Conservation (phyloP, 2,113 vertebrate genomes). For the Muntiacus muntjak region DNA sequence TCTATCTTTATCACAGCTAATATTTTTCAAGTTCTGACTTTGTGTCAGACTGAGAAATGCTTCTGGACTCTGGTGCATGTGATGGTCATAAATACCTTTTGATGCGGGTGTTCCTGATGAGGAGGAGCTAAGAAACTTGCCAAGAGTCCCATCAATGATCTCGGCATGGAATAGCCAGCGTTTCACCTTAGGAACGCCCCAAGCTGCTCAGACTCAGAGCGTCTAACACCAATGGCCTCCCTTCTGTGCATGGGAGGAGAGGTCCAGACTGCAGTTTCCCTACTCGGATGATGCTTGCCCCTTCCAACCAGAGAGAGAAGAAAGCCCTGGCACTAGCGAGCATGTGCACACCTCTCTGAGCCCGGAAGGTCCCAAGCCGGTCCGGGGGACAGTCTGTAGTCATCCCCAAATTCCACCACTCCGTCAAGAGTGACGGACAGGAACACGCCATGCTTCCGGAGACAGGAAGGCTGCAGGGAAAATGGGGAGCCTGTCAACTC, state of each 20-base stretch:
- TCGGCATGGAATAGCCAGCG: neutral
- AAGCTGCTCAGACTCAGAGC: neutral
- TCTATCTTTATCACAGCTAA: neutral
- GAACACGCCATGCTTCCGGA: accelerated
- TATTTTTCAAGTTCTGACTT: neutral
- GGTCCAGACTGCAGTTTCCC: too few relatives aligned
- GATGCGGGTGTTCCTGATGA: neutral
- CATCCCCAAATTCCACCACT: neutral
- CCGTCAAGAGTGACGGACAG: accelerated
- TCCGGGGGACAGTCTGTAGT: accelerated
- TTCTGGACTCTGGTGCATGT: neutral
- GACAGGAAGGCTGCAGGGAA: accelerated
- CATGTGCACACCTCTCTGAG: too few relatives aligned
- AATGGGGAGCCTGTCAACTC: accelerated
- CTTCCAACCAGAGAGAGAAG: too few relatives aligned
- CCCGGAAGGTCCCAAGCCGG: neutral
- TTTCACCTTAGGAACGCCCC: neutral
- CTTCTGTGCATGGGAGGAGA: accelerated
- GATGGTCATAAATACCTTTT: neutral
- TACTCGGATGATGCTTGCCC: accelerated
- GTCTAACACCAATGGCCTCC: neutral
- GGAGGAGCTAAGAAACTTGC: neutral
- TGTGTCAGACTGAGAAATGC: neutral
- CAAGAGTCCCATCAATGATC: neutral
- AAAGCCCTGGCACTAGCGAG: neutral